Percentiles rank a stretch among this genome's conserved stretches.
These are phyloP conservation scores for Sebastes minor DNA, from an alignment of 2,797 vertebrate species.

Conservation along the genomic window DNA sequence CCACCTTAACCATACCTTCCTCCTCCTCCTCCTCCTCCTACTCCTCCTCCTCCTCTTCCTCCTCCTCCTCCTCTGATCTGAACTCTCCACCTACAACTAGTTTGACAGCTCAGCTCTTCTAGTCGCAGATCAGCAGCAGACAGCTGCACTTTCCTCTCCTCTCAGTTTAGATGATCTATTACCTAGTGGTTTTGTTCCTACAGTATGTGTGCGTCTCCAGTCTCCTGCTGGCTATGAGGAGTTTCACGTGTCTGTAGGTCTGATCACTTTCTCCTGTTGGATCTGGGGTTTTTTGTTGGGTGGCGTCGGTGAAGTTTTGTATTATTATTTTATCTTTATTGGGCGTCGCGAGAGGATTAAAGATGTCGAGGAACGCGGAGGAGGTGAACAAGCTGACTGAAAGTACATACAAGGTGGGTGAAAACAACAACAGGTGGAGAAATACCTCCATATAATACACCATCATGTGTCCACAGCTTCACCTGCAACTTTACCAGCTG, in stretches of 20 bases:
- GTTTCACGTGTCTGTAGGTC: constrained; percentile 48
- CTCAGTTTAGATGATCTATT: neutral
- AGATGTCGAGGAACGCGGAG: constrained; percentile 90
- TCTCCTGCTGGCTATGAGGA: constrained; percentile 61
- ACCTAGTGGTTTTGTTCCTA: fast-evolving
- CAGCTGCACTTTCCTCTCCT: constrained; percentile 1
- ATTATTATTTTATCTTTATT: neutral
- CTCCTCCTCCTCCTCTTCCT: constrained; percentile 28
- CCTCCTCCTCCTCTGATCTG: constrained; percentile 60
- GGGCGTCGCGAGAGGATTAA: constrained; percentile 30
- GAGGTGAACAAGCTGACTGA: constrained; percentile 94
- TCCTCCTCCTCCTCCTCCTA: constrained; percentile 42
- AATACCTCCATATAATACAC: neutral
- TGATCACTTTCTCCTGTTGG: constrained; percentile 23
- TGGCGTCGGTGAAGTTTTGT: neutral
- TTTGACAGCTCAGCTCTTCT: constrained; percentile 78
- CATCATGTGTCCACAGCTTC: neutral
- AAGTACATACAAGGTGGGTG: constrained; percentile 92
- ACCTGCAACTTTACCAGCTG: neutral
- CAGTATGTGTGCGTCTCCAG: constrained; percentile 8
- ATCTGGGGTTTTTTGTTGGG: neutral
- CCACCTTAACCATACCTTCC: constrained; percentile 49
- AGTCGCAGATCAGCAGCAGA: neutral
- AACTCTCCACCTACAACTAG: constrained; percentile 70
- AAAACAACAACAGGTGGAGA: constrained; percentile 67